phyloP scores from a whole-genome alignment of 2,113 vertebrate genomes.

The Pyxicephalus adspersus region DNA sequence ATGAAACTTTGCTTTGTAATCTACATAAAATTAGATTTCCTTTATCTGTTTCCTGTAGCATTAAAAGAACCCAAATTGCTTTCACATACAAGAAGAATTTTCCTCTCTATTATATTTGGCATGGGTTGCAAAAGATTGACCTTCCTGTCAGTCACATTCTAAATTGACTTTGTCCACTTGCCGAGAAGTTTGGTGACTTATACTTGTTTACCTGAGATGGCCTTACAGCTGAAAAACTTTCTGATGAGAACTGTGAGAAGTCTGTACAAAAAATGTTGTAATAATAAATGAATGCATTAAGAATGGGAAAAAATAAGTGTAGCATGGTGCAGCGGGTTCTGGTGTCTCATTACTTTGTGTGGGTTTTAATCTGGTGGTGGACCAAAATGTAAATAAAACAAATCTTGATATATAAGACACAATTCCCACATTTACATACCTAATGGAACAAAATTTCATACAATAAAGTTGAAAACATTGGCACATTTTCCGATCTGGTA shows the following conservation, averaged over 20 bases:
- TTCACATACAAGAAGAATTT: constrained; percentile 20
- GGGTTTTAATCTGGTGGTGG: too few species aligned
- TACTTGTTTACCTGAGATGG: neutral
- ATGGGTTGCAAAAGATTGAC: neutral
- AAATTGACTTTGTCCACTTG: neutral
- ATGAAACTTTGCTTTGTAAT: constrained; percentile 23
- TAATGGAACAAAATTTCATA: too few species aligned
- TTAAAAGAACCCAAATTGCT: constrained; percentile 5
- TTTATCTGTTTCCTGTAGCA: constrained; percentile 6
- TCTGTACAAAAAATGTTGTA: neutral
- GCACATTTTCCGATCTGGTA: too few species aligned
- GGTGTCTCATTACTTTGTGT: too few species aligned
- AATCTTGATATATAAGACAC: too few species aligned
- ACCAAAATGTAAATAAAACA: too few species aligned
- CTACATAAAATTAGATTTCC: constrained; percentile 32
- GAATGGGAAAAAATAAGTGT: too few species aligned
- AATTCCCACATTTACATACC: too few species aligned
- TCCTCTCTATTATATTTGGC: constrained; percentile 20
- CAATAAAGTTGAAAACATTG: too few species aligned
- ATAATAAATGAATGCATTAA: too few species aligned
- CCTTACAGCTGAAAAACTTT: neutral
- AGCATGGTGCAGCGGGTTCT: too few species aligned
- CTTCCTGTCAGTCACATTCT: constrained; percentile 25
- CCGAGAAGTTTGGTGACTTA: neutral
- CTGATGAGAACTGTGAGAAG: neutral